A percentile compares a stretch with the other conserved stretches of the same genome.
Conservation (phyloP, 2,888 invertebrate genomes). For the Glaucopsyche alexis region DNA sequence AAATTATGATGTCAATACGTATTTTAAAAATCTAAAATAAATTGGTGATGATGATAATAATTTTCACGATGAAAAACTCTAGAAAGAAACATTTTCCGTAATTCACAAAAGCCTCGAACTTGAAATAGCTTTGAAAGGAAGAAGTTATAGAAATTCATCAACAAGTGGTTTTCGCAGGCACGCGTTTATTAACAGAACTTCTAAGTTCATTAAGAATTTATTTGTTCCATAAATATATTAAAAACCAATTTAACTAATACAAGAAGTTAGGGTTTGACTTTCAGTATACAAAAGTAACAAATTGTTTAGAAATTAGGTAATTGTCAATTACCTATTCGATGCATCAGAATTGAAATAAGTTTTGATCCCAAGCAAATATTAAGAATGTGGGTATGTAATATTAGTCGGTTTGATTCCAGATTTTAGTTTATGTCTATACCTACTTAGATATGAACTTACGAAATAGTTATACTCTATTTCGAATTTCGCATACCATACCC, state of each 20-base stretch:
- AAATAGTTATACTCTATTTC: no score
- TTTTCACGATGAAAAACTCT: background rate
- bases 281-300: no score
- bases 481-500: no score
- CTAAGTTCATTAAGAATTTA: background rate
- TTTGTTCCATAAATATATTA: background rate
- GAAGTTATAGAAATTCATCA: conserved; percentile 4
- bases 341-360: no score
- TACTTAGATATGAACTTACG: no score
- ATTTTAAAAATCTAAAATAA: background rate
- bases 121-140: background rate
- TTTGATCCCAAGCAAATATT: no score
- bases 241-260: background rate
- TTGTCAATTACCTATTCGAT: no score
- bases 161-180: background rate
- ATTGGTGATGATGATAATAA: background rate
- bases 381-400: no score
- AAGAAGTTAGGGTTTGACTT: no score
- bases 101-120: background rate
- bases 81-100: background rate
- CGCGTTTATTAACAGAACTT: background rate
- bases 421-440: no score
- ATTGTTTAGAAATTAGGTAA: no score
- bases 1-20: background rate
- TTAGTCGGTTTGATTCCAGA: no score